Conservation (phyloP, 2,888 invertebrate species). For the Prenolepis imparis region DNA sequence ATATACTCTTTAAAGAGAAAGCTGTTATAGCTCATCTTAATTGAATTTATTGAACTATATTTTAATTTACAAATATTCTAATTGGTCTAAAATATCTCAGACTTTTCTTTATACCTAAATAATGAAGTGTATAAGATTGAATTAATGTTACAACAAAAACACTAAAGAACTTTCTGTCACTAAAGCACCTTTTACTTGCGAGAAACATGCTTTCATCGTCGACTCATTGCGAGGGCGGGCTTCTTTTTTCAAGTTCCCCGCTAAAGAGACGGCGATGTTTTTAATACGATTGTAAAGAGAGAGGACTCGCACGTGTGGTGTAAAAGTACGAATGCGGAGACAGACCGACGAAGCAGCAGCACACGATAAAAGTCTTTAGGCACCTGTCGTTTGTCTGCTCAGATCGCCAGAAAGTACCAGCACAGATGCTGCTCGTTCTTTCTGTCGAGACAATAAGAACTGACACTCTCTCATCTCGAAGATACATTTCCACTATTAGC, state of each 20-base stretch:
- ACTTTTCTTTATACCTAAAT: neutral
- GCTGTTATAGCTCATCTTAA: neutral
- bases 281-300: slow-evolving; percentile 50
- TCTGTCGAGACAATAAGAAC: slow-evolving; percentile 42
- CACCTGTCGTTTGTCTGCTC: slow-evolving; percentile 78
- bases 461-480: slow-evolving; percentile 42
- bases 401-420: slow-evolving; percentile 62
- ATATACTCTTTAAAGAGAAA: neutral
- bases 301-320: slow-evolving; percentile 1
- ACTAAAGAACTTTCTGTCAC: neutral
- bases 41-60: neutral
- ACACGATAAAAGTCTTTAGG: slow-evolving; percentile 81
- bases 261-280: slow-evolving; percentile 43
- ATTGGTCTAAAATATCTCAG: neutral
- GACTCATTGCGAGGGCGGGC: neutral
- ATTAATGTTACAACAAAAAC: neutral
- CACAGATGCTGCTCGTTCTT: slow-evolving; percentile 76
- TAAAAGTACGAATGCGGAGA: slow-evolving; percentile 51
- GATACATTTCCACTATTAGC: slow-evolving; percentile 55
- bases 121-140: neutral
- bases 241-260: neutral
- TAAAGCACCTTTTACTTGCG: neutral
- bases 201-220: neutral
- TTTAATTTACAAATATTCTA: neutral
- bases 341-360: slow-evolving; percentile 69